A percentile compares a stretch with the other conserved stretches of the same genome.
These are phyloP conservation scores for Podabrus alpinus DNA, from an alignment of 2,888 invertebrate genomes.

Conservation along the genomic window DNA sequence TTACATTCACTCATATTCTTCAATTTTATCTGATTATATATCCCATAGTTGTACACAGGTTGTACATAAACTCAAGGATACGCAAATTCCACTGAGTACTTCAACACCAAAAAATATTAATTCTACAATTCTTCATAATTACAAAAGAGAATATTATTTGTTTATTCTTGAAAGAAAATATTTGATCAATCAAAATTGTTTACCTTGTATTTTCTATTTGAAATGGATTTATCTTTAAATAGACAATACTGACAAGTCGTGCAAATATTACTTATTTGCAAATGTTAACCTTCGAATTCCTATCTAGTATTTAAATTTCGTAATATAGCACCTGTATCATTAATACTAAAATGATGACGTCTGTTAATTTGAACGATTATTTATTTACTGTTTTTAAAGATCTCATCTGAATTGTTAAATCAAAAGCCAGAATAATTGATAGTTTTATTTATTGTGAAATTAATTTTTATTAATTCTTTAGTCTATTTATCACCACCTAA, in stretches of 20 bases:
- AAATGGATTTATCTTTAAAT: conserved; percentile 1
- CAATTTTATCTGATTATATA: background rate
- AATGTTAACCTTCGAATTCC: conserved; percentile 16
- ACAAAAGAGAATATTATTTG: background rate
- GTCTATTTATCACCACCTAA: background rate
- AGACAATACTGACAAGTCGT: conserved; percentile 7
- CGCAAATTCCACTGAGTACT: background rate
- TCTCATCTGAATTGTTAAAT: background rate
- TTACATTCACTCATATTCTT: background rate
- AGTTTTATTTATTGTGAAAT: background rate
- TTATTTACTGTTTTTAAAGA: background rate
- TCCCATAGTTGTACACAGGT: background rate
- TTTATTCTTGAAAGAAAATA: background rate
- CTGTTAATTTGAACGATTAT: background rate
- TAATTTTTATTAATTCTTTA: background rate
- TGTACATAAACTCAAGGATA: background rate
- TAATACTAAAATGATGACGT: background rate
- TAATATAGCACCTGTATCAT: conserved; percentile 15
- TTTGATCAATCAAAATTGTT: background rate
- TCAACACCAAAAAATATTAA: background rate
- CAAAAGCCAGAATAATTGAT: background rate
- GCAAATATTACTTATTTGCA: conserved; percentile 18
- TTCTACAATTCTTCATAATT: background rate
- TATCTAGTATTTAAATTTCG: conserved; percentile 13
- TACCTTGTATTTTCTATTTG: background rate